phyloP scores from a whole-genome alignment of 2,888 invertebrate genomes.

The Steinernema carpocapsae region DNA sequence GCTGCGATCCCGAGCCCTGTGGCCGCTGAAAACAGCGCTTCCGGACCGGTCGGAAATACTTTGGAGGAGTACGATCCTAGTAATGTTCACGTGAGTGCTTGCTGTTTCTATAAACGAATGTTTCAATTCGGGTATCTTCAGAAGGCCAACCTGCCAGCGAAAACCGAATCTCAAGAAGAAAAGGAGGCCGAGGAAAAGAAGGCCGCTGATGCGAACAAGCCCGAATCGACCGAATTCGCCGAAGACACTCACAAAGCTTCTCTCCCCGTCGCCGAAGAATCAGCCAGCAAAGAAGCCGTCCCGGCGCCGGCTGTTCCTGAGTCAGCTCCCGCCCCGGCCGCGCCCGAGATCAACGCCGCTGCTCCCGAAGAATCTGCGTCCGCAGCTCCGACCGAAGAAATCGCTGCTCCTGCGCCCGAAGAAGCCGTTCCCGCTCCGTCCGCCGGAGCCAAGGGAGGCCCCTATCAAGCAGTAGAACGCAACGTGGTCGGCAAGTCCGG shows the following conservation, averaged over 20 bases:
- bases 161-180: background rate
- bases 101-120: background rate
- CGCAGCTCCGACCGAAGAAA: constrained; percentile 1
- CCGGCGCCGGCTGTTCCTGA: background rate
- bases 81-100: background rate
- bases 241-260: constrained; percentile 1
- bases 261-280: background rate
- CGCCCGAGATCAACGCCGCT: background rate
- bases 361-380: constrained; percentile 10
- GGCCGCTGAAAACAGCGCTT: background rate
- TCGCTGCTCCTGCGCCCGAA: background rate
- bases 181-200: constrained; percentile 14
- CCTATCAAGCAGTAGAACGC: constrained; percentile 37
- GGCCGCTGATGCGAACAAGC: background rate
- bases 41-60: constrained; percentile 17
- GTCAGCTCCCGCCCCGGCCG: constrained; percentile 30
- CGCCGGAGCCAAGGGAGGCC: constrained; percentile 26
- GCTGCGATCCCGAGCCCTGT: background rate
- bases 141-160: background rate
- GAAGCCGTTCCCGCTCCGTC: background rate
- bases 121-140: background rate
- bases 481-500: constrained; percentile 36
- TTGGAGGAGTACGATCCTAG: constrained; percentile 9
- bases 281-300: constrained; percentile 11
- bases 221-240: background rate